Evolutionary conservation across 2,113 vertebrate species (phyloP).

Genomic region (Kobus ellipsiprymnus): DNA sequence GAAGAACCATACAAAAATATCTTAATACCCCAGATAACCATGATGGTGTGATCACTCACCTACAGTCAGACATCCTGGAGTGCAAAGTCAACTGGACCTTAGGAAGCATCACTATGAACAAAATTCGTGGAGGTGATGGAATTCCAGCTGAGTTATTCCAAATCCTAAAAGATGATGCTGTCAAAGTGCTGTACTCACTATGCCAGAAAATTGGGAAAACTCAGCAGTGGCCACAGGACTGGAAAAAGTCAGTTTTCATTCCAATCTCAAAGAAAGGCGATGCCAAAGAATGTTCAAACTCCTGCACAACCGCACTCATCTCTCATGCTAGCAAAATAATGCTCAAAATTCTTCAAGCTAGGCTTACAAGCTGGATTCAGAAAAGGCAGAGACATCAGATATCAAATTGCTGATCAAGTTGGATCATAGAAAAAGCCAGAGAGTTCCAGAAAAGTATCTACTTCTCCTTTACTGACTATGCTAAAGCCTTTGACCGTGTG

Average conservation of each 20-base stretch:
- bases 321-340: not conserved
- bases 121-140: not conserved
- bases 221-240: not conserved
- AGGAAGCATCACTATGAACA: not conserved
- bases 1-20: not conserved
- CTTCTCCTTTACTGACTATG: not conserved
- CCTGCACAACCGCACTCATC: fast-evolving
- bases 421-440: not conserved
- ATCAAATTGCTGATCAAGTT: not conserved
- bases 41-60: not conserved
- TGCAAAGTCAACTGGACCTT: not conserved
- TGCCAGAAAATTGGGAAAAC: not conserved
- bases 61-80: not conserved
- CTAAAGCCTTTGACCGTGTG: not conserved
- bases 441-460: not conserved
- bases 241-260: not conserved
- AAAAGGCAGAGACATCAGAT: not conserved
- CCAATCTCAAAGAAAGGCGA: not conserved
- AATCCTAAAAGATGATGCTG: not conserved
- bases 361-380: not conserved
- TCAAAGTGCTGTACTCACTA: not conserved
- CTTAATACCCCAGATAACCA: not conserved
- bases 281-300: not conserved
- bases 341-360: not conserved
- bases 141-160: not conserved